Evolutionary conservation across 1,140 invertebrate species (phyloP), one percentile per base, ranked within the genome.

Genomic region (Zaprionus ornatus): DNA sequence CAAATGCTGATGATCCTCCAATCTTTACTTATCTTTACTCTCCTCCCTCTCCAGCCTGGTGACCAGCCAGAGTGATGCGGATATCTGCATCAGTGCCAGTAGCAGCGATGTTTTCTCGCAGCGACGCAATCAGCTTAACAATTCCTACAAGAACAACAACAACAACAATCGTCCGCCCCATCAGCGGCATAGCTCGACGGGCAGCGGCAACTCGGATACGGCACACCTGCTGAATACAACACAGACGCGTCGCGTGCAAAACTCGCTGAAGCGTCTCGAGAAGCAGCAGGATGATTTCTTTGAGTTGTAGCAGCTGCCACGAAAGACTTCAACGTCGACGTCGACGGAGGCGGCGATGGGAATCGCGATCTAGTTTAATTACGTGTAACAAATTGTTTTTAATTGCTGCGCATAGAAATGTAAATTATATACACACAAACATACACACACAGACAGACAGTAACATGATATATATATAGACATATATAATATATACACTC

Each of bases 251-350:
- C 95, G 95, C 85, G 95, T 98, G 4, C 95, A 95, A 90, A 96
- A 94, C 71, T 97, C 97, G 2, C 91, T 97, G 48, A 95, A 96
- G 92, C 95, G 96, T 82, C 94, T 97, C 63, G 96, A 97, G 93
- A 95, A 96, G 83, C 95, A 96, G 84, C 97, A 97, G 92, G 97
- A 98, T 85, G 97, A 98, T 92, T 95, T 97, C 92, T 98, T 97
- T 92, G 96, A 98, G 93, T 96, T 98, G 95, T 98, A 97, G 96
- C 95, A 94, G 82, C 77, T 50, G 35, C 50, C 52, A 12, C 45
- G 45, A 50, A 50, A 45, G 40, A 45, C 15, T 6, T 45, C n/a
- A 17, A 45, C 17, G n/a, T 45, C 40, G 3, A 45, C n/a, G n/a
- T 45, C 40, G 19, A 9, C 40, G 40, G 6, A n/a, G 40, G 15